Evolutionary conservation across 2,888 invertebrate genomes (phyloP).

Genomic region (Lasioglossum lativentre): DNA sequence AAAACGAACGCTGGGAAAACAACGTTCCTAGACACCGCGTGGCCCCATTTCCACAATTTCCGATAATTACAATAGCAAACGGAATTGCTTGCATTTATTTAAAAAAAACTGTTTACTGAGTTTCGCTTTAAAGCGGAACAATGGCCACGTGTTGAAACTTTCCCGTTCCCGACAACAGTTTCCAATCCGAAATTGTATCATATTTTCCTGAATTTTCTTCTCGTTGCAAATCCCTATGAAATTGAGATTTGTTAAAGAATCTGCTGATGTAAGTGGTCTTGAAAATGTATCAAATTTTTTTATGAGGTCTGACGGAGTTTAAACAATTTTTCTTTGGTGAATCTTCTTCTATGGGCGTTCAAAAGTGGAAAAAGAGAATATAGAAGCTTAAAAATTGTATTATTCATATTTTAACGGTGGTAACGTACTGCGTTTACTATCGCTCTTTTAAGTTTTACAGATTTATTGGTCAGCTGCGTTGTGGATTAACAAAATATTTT

Average conservation of each 20-base stretch:
- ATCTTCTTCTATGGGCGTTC: background rate
- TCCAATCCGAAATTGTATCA: background rate
- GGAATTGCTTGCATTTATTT: background rate
- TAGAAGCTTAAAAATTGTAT: background rate
- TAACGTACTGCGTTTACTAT: no score
- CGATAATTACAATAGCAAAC: background rate
- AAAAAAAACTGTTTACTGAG: background rate
- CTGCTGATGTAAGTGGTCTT: background rate
- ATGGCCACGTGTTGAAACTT: background rate
- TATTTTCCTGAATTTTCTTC: background rate
- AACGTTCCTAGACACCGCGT: background rate
- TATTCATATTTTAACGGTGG: background rate
- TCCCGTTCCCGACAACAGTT: background rate
- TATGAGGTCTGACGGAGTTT: background rate
- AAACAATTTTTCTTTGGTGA: background rate
- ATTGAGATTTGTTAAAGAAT: background rate
- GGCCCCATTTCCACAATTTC: background rate
- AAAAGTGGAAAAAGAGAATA: background rate
- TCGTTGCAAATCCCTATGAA: background rate
- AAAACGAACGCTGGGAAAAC: background rate
- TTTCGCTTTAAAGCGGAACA: background rate
- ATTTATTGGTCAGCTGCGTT: background rate
- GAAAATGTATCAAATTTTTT: background rate
- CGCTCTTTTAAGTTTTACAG: background rate
- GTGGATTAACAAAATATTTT: background rate